Evolutionary conservation across 2,113 vertebrate species (phyloP), one percentile per base, ranked within the genome.

Genomic region (Columbina picui): DNA sequence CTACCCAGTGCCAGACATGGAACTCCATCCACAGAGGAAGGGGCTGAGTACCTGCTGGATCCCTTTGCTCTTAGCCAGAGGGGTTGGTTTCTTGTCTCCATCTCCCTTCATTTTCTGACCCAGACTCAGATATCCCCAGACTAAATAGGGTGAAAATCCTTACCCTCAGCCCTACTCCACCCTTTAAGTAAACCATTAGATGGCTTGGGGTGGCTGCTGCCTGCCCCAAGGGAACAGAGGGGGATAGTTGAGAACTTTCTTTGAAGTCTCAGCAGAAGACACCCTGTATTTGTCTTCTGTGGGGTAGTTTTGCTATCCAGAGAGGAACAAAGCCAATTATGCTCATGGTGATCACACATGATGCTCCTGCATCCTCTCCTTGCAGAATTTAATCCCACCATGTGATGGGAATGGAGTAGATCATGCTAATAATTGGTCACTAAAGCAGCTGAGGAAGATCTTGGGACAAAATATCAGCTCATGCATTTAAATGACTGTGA

Each of bases 291-390:
- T 82, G 12, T 73, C 53, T 56, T 85, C 36, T 45, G 5, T 69
- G 53, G 19, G 17, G 9, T 21, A 85, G 20, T 21, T 87, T 93
- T 93, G 43, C 23, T 71, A 17, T 53, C 45, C 25, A 12, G 3
- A 38, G 41, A 8, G 34, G 20, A 77, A 32, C 34, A 75, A 85
- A 74, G 55, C 3, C 26, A 47, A 8, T 20, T 47, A 55, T 49
- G 29, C 5, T 64, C 29, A 47, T 32, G 14, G 17, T 79, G 13
- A 29, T 11, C 0, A 0, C 17, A 39, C 16, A 9, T 12, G 32
- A 36, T 1, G 0, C 61, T 60, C 73, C 36, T 73, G 59, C 21
- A 23, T 43, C 16, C 7, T 76, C 21, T 89, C 21, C 27, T 77
- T 79, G 70, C 27, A 80, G 53, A 83, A 76, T 32, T 12, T 47